phyloP scores from a whole-genome alignment of 64 coral and sea anemone species.

The Astreopora myriophthalma region DNA sequence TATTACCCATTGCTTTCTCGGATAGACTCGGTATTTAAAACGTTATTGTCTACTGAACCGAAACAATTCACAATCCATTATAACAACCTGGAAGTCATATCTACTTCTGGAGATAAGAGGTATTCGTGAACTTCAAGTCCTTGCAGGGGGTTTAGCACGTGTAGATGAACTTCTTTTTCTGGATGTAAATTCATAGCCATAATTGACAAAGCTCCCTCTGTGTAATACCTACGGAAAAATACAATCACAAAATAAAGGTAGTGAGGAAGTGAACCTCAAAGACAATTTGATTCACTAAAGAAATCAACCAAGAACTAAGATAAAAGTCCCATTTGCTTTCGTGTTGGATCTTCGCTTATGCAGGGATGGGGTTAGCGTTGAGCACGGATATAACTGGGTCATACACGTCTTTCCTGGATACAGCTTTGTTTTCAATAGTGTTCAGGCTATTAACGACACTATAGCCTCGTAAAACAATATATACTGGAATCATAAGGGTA shows the following conservation, averaged over 20 bases:
- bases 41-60: no score
- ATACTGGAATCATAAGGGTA: no score
- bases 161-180: slow-evolving; percentile 1
- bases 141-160: not conserved
- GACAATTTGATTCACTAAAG: not conserved
- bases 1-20: not conserved
- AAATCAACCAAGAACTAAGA: not conserved
- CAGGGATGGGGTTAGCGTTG: no score
- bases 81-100: slow-evolving; percentile 53
- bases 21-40: not conserved
- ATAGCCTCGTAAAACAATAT: no score
- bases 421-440: no score
- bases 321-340: not conserved
- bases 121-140: slow-evolving; percentile 72
- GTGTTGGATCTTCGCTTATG: not conserved
- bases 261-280: not conserved
- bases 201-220: slow-evolving; percentile 60
- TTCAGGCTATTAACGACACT: no score
- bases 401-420: no score
- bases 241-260: not conserved
- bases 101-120: slow-evolving; percentile 60
- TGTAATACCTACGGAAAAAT: slow-evolving; percentile 11
- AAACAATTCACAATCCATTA: no score
- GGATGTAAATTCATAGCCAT: slow-evolving; percentile 75
- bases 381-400: no score